phyloP scores from a whole-genome alignment of 2,113 vertebrate species.

The Bubo bubo region DNA sequence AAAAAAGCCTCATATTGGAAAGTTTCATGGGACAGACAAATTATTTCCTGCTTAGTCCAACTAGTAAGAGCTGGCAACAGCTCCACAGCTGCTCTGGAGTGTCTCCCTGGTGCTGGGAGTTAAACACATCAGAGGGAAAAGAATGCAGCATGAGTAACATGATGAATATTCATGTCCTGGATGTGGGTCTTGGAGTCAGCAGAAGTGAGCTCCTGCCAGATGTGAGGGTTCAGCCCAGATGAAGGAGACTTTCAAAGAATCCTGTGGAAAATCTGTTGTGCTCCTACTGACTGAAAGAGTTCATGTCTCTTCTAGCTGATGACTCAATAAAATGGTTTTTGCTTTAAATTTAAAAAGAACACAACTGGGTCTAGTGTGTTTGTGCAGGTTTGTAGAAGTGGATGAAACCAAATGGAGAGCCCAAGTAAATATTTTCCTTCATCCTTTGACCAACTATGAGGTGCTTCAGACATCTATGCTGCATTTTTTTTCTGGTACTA shows the following conservation, averaged over 20 bases:
- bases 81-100: constrained; percentile 4
- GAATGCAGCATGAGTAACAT: constrained; percentile 29
- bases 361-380: neutral
- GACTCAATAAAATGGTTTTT: neutral
- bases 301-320: neutral
- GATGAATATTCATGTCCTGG: constrained; percentile 60
- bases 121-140: constrained; percentile 43
- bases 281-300: neutral
- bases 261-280: neutral
- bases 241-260: constrained; percentile 52
- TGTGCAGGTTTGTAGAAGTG: neutral
- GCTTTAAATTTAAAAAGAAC: neutral
- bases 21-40: neutral
- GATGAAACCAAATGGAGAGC: neutral
- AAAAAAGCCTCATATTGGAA: neutral
- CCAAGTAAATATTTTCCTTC: neutral
- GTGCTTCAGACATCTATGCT: neutral
- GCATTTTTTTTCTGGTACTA: neutral
- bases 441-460: neutral
- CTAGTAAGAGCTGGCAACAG: constrained; percentile 8
- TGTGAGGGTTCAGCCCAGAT: neutral
- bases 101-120: constrained; percentile 13
- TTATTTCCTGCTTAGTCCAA: neutral
- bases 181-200: constrained; percentile 55
- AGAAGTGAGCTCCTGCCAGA: constrained; percentile 46